Conservation (phyloP, 1,140 invertebrate species). For the Dendroctonus ponderosae region DNA sequence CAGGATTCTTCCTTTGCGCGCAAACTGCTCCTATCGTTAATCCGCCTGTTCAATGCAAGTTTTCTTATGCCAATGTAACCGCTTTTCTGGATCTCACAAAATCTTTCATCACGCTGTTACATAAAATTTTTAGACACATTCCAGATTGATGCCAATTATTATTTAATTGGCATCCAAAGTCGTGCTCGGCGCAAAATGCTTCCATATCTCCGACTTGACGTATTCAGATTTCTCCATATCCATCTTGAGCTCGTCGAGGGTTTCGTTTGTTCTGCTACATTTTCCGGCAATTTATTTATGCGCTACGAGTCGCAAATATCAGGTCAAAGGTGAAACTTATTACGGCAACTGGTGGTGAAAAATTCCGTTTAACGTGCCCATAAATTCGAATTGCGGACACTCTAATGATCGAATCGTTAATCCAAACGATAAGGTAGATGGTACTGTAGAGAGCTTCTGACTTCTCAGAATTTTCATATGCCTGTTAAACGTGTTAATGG, state of each 20-base stretch:
- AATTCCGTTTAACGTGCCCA: conserved; percentile 6
- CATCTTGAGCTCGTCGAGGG: conserved; percentile 3
- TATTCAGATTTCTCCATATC: conserved; percentile 23
- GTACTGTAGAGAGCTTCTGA: not conserved
- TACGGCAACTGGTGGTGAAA: conserved; percentile 18
- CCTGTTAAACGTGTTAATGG: too few relatives aligned
- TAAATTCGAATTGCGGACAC: conserved; percentile 29
- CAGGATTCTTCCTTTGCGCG: too few relatives aligned
- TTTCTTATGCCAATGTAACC: too few relatives aligned
- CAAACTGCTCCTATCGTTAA: too few relatives aligned
- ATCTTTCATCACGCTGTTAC: not conserved
- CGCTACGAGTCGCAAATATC: conserved; percentile 25
- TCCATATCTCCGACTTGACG: conserved; percentile 6
- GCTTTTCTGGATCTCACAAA: too few relatives aligned
- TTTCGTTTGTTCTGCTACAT: conserved; percentile 5
- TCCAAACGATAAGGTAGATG: conserved; percentile 2
- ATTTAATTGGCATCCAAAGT: conserved; percentile 29
- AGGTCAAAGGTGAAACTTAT: conserved; percentile 31
- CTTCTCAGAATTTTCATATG: too few relatives aligned
- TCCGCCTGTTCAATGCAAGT: too few relatives aligned
- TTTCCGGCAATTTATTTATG: conserved; percentile 31
- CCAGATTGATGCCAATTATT: not conserved
- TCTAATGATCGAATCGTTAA: conserved; percentile 13
- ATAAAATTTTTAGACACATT: not conserved
- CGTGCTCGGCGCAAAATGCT: conserved; percentile 6